A percentile compares a stretch with the other conserved stretches of the same genome.
These are phyloP conservation scores for Sebastes hubbsi DNA, from an alignment of 2,797 vertebrate species.

Conservation along the genomic window DNA sequence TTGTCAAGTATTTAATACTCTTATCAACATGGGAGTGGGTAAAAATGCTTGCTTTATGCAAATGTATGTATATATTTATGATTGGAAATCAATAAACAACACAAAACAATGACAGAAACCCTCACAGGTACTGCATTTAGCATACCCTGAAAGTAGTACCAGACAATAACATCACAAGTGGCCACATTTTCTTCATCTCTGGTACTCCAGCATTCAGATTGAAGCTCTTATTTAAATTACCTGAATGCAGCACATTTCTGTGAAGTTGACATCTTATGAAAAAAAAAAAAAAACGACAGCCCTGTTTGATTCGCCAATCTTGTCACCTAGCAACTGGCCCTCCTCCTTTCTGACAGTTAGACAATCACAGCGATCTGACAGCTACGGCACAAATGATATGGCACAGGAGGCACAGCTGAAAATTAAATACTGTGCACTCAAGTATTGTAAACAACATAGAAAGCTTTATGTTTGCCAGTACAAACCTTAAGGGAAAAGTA, in stretches of 20 bases:
- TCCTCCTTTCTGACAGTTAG: constrained; percentile 59
- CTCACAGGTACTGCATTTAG: too few species aligned
- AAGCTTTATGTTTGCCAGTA: too few species aligned
- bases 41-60: too few species aligned
- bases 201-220: neutral
- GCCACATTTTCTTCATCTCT: neutral
- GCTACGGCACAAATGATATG: constrained; percentile 47
- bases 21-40: too few species aligned
- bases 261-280: constrained; percentile 28
- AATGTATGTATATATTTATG: too few species aligned
- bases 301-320: constrained; percentile 53
- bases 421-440: constrained; percentile 11
- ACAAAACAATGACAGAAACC: too few species aligned
- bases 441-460: constrained; percentile 7
- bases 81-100: too few species aligned
- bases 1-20: too few species aligned
- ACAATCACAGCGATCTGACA: constrained; percentile 60
- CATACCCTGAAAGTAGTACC: neutral
- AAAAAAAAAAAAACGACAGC: constrained; percentile 2
- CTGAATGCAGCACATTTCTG: constrained; percentile 34
- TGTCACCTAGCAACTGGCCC: constrained; percentile 82
- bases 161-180: neutral
- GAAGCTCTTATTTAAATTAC: constrained; percentile 14
- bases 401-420: constrained; percentile 20
- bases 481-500: neutral